Percentiles rank a stretch among this genome's conserved stretches.
Conservation (phyloP, 2,888 invertebrate genomes). For the Nephrotoma flavescens region DNA sequence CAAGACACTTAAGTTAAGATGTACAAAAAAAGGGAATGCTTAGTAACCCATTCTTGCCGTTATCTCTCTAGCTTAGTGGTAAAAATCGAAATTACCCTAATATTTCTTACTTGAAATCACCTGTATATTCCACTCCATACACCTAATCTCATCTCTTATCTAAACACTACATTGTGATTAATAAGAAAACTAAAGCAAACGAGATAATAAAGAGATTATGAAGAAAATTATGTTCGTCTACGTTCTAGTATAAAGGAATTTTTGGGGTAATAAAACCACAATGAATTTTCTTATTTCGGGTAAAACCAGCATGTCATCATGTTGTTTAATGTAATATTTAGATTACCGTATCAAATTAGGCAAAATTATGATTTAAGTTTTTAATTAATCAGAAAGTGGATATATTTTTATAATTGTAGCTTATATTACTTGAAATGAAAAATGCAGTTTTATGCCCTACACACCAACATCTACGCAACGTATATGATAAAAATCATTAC, state of each 20-base stretch:
- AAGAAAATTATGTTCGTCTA: neutral
- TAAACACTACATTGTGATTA: neutral
- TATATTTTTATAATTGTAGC: neutral
- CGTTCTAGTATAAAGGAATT: neutral
- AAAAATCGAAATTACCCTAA: neutral
- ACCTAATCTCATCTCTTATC: neutral
- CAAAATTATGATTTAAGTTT: neutral
- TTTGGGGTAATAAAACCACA: no score
- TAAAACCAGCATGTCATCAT: neutral
- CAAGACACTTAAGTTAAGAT: neutral
- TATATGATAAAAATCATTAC: no score
- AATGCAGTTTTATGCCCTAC: no score
- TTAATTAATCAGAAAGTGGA: neutral
- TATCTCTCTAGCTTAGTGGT: neutral
- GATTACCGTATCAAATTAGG: neutral
- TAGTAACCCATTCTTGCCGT: no score
- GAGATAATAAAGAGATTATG: neutral
- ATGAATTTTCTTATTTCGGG: no score
- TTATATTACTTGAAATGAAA: neutral
- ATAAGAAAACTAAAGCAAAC: neutral
- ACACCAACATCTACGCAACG: no score
- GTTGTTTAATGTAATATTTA: neutral
- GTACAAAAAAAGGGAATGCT: no score
- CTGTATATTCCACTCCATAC: neutral
- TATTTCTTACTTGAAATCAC: neutral